Conservation (phyloP, 2,113 vertebrate species). For the Rhineura floridana region DNA sequence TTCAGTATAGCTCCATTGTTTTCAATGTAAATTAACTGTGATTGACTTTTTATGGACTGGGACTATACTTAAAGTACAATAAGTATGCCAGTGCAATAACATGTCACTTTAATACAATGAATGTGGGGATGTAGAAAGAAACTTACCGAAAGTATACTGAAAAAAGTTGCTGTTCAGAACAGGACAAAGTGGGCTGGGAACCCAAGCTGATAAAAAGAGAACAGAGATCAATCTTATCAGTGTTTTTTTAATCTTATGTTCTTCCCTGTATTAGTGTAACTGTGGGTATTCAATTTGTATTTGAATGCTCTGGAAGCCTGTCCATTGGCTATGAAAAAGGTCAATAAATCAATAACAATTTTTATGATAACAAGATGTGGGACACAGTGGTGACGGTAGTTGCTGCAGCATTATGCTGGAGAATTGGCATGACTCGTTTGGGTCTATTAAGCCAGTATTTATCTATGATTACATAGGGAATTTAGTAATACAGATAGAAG, state of each 20-base stretch:
- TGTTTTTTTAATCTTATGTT: constrained; percentile 37
- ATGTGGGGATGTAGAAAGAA: background rate
- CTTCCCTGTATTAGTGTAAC: constrained; percentile 48
- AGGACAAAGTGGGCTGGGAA: background rate
- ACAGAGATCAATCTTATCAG: background rate
- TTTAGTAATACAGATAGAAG: constrained; percentile 81
- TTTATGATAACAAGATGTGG: constrained; percentile 82
- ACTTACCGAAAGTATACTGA: background rate
- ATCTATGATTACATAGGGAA: constrained; percentile 72
- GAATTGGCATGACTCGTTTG: constrained; percentile 83
- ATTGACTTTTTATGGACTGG: background rate
- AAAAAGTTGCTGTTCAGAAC: background rate
- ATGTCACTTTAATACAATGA: background rate
- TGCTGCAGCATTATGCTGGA: constrained; percentile 60
- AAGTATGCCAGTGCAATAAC: background rate
- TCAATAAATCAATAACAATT: constrained; percentile 90
- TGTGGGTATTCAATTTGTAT: constrained; percentile 51
- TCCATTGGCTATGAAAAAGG: constrained; percentile 81
- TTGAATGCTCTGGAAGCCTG: constrained; percentile 67
- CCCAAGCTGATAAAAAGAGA: background rate
- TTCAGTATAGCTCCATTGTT: background rate
- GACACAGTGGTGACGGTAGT: constrained; percentile 72
- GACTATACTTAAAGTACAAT: background rate
- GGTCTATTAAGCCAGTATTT: constrained; percentile 80
- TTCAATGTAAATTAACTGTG: background rate